Conservation (phyloP, 2,113 vertebrate genomes). For the Pavo muticus region DNA sequence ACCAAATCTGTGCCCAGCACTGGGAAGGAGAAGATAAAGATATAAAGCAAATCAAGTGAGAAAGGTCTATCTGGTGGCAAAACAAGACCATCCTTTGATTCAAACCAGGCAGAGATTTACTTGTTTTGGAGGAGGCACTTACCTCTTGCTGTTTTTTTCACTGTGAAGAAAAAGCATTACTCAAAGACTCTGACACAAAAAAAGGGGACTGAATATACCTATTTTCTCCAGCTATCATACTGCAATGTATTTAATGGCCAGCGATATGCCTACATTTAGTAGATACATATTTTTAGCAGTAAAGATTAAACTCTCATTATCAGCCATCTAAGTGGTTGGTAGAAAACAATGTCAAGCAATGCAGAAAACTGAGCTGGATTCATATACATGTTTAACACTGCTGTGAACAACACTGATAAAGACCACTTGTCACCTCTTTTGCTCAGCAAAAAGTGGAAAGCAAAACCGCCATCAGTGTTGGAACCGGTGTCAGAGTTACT, state of each 20-base stretch:
- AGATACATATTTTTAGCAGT: neutral
- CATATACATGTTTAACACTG: neutral
- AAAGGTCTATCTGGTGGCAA: neutral
- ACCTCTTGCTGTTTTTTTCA: neutral
- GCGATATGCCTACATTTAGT: neutral
- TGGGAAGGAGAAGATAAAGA: neutral
- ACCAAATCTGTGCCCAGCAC: neutral
- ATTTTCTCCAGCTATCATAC: neutral
- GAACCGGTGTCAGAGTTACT: neutral
- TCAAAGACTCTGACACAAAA: neutral
- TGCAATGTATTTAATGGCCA: fast-evolving
- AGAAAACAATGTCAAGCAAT: neutral
- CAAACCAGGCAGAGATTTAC: neutral
- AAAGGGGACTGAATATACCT: neutral
- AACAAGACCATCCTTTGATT: neutral
- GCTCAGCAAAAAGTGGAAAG: neutral
- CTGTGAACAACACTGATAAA: neutral
- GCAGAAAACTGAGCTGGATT: fast-evolving
- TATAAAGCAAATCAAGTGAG: neutral
- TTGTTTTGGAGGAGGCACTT: neutral
- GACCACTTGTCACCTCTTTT: neutral
- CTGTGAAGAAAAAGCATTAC: neutral
- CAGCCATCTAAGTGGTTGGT: neutral
- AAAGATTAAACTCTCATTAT: neutral
- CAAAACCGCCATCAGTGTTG: neutral